Base-by-base conservation (phyloP, 92 coral and sea anemone species). In the Desmophyllum pertusum region DNA sequence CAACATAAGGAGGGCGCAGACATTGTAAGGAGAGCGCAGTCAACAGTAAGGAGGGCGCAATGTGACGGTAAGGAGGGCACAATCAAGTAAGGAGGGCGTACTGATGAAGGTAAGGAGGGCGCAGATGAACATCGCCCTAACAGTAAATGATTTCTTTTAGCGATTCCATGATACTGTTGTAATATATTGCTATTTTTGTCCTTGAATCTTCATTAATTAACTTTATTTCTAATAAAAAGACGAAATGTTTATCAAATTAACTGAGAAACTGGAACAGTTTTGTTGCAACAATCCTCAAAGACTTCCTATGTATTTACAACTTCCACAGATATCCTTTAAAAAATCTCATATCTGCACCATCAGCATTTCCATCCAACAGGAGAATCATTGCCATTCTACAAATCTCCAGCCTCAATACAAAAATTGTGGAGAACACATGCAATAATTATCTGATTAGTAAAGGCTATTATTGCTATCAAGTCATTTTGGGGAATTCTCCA, bases 391-490 rank as follows among this genome's bases (percentile, higher is more conserved):
- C 46, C 78, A 71, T 46, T 52, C n/a, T 77, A n/a, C n/a, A n/a
- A 57, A 76, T 30, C 70, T 29, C 66, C 73, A 65, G 27, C 88
- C 14, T 85, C 89, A 66, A 78, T 80, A 85, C 89, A 85, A 3
- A 52, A 46, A 85, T 86, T 85, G 46, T n/a, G n/a, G n/a, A n/a
- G n/a, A n/a, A n/a, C n/a, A 55, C 89, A 78, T 33, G 89, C 89
- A 10, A 79, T 59, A 40, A 84, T 75, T 3, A 76, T 75, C 64
- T 84, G 83, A 73, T 35, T 48, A n/a, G 61, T 84, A 77, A 88
- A 88, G 10, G 85, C 75, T 19, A 83, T n/a, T 88, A 37, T 84
- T 74, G 53, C 88, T 89, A 30, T 89, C 90, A 30, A 89, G 74
- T 50, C 84, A 73, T 65, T 81, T 67, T 78, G 89, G 48, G 84